phyloP scores from a whole-genome alignment of 2,888 invertebrate species.

The Hecatera dysodea region DNA sequence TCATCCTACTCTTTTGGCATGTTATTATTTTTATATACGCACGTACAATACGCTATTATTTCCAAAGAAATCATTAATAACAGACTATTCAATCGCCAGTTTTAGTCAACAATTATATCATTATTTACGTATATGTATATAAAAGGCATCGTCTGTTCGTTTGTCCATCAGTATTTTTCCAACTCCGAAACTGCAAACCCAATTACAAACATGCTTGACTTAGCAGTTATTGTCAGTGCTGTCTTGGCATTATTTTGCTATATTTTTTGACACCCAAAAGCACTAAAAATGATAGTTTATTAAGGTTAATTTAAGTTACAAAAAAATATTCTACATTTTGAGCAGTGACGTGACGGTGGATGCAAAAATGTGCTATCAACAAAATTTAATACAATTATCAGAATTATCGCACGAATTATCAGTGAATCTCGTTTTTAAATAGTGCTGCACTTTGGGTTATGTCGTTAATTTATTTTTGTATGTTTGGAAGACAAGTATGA shows the following conservation, averaged over 20 bases:
- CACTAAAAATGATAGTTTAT: background rate
- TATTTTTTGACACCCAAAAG: background rate
- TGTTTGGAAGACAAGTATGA: background rate
- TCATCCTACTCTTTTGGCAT: background rate
- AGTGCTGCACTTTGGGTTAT: background rate
- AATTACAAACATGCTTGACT: slow-evolving; percentile 6
- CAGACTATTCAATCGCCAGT: background rate
- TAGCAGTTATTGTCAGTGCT: background rate
- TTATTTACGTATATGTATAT: slow-evolving; percentile 11
- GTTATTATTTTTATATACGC: background rate
- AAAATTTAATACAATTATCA: background rate
- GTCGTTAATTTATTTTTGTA: background rate
- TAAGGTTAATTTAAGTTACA: background rate
- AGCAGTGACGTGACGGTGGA: background rate
- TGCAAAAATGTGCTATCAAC: background rate
- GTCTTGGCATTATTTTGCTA: background rate
- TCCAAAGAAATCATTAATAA: background rate
- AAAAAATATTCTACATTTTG: background rate
- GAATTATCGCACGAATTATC: background rate
- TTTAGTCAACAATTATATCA: background rate
- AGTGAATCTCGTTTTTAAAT: slow-evolving; percentile 6
- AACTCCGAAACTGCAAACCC: background rate
- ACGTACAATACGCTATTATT: slow-evolving; percentile 11
- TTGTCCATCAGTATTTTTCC: background rate
- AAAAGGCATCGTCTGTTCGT: background rate